A percentile compares a stretch with the other conserved stretches of the same genome.
These are phyloP conservation scores for Decapterus maruadsi DNA, from an alignment of 2,797 vertebrate genomes.

Conservation along the genomic window DNA sequence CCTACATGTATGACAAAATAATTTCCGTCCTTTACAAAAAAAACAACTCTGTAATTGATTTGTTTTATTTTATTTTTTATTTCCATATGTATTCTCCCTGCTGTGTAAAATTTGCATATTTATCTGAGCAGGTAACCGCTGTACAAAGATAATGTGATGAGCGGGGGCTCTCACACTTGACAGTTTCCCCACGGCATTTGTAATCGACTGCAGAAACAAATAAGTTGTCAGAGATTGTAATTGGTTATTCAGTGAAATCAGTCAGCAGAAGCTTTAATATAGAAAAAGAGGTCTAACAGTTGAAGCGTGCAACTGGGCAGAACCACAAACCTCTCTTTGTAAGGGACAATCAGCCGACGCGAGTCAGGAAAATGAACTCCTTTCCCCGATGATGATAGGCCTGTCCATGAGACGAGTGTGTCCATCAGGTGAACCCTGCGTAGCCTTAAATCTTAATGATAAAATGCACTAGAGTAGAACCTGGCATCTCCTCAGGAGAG, in stretches of 20 bases:
- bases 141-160: constrained; percentile 71
- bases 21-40: constrained; percentile 27
- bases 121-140: constrained; percentile 66
- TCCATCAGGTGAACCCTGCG: constrained; percentile 72
- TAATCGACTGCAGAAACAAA: constrained; percentile 77
- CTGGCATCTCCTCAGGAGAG: constrained; percentile 82
- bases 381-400: constrained; percentile 60
- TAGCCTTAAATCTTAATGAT: constrained; percentile 81
- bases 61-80: background rate
- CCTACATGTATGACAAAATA: constrained; percentile 54
- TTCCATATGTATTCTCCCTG: constrained; percentile 25
- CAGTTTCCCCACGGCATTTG: constrained; percentile 64
- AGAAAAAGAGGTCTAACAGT: constrained; percentile 4
- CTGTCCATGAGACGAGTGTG: constrained; percentile 58
- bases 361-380: constrained; percentile 60
- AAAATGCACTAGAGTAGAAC: constrained; percentile 86
- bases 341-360: constrained; percentile 73
- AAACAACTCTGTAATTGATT: constrained; percentile 28
- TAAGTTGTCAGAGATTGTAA: constrained; percentile 75
- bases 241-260: constrained; percentile 68
- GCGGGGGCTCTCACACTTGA: constrained; percentile 59
- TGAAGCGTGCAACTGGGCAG: constrained; percentile 36
- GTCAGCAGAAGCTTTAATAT: constrained; percentile 72
- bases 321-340: constrained; percentile 52
- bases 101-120: constrained; percentile 57